Conservation (phyloP, 92 coral and sea anemone genomes). For the Virgularia gustaviana region DNA sequence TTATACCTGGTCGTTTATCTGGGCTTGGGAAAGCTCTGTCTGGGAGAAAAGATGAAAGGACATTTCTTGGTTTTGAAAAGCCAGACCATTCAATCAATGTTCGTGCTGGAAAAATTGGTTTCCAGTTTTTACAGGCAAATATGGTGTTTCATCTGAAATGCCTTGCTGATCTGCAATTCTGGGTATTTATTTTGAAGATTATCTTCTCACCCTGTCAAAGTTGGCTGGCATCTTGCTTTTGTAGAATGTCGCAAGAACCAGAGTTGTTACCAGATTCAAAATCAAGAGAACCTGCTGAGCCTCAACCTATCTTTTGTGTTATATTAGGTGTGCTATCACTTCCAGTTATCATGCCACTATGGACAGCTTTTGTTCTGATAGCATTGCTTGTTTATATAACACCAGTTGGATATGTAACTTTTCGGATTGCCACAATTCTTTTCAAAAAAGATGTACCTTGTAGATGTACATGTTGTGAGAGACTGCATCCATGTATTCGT, state of each 20-base stretch:
- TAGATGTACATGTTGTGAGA: conserved; percentile 63
- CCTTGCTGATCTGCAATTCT: conserved; percentile 61
- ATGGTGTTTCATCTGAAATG: conserved; percentile 91
- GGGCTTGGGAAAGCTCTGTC: conserved; percentile 84
- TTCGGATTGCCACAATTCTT: conserved; percentile 83
- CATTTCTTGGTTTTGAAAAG: conserved; percentile 77
- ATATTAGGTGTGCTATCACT: conserved; percentile 50
- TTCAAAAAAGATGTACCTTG: conserved; percentile 66
- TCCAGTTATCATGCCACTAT: conserved; percentile 57
- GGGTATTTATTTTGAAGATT: conserved; percentile 77
- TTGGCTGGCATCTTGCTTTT: conserved; percentile 53
- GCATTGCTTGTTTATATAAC: conserved; percentile 73
- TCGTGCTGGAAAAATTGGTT: conserved; percentile 74
- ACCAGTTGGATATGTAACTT: conserved; percentile 87
- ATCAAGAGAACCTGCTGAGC: conserved; percentile 25
- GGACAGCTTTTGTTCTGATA: conserved; percentile 60
- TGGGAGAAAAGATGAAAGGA: conserved; percentile 80
- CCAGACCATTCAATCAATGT: conserved; percentile 64
- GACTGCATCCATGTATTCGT: conserved; percentile 61
- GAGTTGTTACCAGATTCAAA: conserved; percentile 15
- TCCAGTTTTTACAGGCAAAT: conserved; percentile 87
- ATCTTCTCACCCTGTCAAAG: conserved; percentile 54
- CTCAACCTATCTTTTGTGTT: conserved; percentile 23
- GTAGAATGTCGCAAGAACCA: background rate
- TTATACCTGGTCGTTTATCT: conserved; percentile 87